Evolutionary conservation across 2,113 vertebrate genomes (phyloP).

Genomic region (Acanthochromis polyacanthus): DNA sequence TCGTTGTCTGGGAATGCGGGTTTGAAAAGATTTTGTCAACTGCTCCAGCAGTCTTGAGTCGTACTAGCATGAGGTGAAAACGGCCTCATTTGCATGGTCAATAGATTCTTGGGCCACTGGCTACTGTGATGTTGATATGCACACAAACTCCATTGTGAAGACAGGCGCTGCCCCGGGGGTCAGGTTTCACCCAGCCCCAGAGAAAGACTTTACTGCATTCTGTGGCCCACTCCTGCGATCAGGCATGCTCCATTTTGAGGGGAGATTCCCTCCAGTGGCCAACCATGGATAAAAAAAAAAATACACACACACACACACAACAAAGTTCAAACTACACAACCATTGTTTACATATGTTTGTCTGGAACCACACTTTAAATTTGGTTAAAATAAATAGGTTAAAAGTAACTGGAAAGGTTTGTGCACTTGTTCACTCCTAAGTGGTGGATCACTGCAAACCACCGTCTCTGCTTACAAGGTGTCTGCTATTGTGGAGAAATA

Average conservation of each 20-base stretch:
- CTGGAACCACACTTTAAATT: not conserved
- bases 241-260: constrained; percentile 80
- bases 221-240: constrained; percentile 79
- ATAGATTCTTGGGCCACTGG: constrained; percentile 74
- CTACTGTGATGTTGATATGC: constrained; percentile 84
- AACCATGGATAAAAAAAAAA: constrained; percentile 1
- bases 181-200: constrained; percentile 83
- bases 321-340: constrained; percentile 3
- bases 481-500: not conserved
- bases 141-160: constrained; percentile 86
- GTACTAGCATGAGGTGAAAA: constrained; percentile 62
- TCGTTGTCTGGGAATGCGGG: constrained; percentile 46
- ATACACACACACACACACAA: not conserved
- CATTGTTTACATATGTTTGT: too few relatives aligned
- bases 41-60: constrained; percentile 32
- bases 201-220: constrained; percentile 81
- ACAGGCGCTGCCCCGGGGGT: constrained; percentile 84
- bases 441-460: not conserved
- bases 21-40: constrained; percentile 60
- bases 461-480: not conserved
- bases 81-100: constrained; percentile 70
- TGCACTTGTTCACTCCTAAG: constrained; percentile 1
- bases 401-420: not conserved
- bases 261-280: constrained; percentile 67
- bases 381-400: not conserved